phyloP scores from a whole-genome alignment of 2,888 invertebrate species.

The Cancer borealis region DNA sequence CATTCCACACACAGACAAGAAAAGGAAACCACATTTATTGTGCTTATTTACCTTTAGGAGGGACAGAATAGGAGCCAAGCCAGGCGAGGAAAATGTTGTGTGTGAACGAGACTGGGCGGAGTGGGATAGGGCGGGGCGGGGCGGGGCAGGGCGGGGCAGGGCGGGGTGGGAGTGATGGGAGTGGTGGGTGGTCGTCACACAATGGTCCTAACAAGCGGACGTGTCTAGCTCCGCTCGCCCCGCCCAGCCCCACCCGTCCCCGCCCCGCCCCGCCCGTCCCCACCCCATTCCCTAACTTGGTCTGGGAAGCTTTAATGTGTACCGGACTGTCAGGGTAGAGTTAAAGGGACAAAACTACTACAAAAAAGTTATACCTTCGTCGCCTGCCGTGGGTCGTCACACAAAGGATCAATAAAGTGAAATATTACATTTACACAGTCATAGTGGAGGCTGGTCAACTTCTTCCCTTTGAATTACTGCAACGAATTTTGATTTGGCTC shows the following conservation, averaged over 20 bases:
- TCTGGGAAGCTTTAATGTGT: not conserved
- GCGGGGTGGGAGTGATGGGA: not conserved
- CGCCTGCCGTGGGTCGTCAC: not conserved
- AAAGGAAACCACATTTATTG: not conserved
- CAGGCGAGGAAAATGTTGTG: not conserved
- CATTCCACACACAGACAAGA: not conserved
- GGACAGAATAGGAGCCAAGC: not conserved
- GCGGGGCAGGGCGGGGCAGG: not conserved
- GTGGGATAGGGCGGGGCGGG: not conserved
- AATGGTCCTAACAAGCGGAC: slow-evolving; percentile 38
- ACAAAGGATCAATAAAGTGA: not conserved
- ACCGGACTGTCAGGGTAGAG: not conserved
- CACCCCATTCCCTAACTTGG: not conserved
- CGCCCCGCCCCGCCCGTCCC: not conserved
- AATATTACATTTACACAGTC: not conserved
- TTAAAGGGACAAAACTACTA: not conserved
- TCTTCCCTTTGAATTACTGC: not conserved
- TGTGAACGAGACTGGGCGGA: not conserved
- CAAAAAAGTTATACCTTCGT: not conserved
- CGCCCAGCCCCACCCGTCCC: not conserved
- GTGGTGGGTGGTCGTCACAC: not conserved
- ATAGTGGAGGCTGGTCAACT: not conserved
- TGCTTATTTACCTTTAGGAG: not conserved
- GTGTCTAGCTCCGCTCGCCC: not conserved
- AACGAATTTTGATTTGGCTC: not conserved